phyloP scores from a whole-genome alignment of 1,140 invertebrate species.

The Episyrphus balteatus region DNA sequence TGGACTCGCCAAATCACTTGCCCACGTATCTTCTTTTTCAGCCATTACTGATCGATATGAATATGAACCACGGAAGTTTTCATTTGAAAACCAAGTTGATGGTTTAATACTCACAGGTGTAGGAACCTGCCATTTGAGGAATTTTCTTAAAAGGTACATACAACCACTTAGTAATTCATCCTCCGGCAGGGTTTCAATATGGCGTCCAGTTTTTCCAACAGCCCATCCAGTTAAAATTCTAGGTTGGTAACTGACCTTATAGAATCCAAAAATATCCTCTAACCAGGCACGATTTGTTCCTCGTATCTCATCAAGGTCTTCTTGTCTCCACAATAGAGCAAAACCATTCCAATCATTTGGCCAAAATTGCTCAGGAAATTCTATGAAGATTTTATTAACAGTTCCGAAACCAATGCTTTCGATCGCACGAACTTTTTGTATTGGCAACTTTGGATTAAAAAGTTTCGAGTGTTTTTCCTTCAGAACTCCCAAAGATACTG shows the following conservation, averaged over 20 bases:
- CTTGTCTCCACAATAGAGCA: slow-evolving; percentile 43
- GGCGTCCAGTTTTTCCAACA: slow-evolving; percentile 42
- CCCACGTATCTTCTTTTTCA: slow-evolving; percentile 41
- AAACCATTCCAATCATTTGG: slow-evolving; percentile 40
- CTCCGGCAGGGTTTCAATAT: slow-evolving; percentile 44
- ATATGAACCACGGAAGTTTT: slow-evolving; percentile 57
- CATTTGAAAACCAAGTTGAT: slow-evolving; percentile 52
- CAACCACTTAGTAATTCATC: slow-evolving; percentile 39
- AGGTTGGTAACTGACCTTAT: slow-evolving; percentile 51
- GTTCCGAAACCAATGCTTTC: slow-evolving; percentile 56
- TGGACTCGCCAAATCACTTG: slow-evolving; percentile 40
- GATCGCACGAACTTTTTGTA: slow-evolving; percentile 49
- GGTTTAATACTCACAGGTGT: slow-evolving; percentile 26
- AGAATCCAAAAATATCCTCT: slow-evolving; percentile 53
- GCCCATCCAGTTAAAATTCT: slow-evolving; percentile 57
- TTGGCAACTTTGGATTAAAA: slow-evolving; percentile 50
- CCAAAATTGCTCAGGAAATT: slow-evolving; percentile 60
- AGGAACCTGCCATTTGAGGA: slow-evolving; percentile 26
- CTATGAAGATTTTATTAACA: slow-evolving; percentile 66
- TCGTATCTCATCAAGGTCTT: slow-evolving; percentile 44
- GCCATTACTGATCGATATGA: slow-evolving; percentile 52
- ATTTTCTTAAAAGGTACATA: slow-evolving; percentile 38
- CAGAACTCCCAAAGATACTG: slow-evolving; percentile 56
- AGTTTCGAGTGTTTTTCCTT: slow-evolving; percentile 46
- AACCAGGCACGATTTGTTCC: slow-evolving; percentile 45